Evolutionary conservation across 2,797 vertebrate species (phyloP).

Genomic region (Vipera latastei): DNA sequence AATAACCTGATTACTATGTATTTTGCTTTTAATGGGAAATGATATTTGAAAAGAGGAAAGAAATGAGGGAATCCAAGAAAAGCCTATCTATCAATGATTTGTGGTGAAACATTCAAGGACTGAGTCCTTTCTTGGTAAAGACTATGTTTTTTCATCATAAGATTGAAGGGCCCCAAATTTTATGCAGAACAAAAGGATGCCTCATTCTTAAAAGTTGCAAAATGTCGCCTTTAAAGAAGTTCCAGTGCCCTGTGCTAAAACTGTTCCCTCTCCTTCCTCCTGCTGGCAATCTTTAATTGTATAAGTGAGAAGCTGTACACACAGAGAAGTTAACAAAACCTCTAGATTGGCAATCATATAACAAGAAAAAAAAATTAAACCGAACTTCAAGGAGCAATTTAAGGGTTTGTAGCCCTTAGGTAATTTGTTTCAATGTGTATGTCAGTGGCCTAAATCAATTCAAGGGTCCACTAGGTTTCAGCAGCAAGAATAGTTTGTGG

Average conservation of each 20-base stretch:
- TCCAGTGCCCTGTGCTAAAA: neutral
- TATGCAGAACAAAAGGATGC: neutral
- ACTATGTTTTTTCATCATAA: neutral
- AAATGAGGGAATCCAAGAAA: neutral
- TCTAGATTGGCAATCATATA: constrained; percentile 68
- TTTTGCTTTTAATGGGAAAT: neutral
- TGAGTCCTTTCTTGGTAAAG: neutral
- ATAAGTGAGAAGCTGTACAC: constrained; percentile 10
- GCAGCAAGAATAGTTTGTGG: constrained; percentile 54
- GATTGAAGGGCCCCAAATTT: neutral
- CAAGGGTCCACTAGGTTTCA: constrained; percentile 46
- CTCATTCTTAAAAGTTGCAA: neutral
- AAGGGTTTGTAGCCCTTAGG: constrained; percentile 72
- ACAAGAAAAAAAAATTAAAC: constrained; percentile 71
- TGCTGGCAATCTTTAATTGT: constrained; percentile 2
- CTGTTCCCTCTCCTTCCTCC: constrained; percentile 12
- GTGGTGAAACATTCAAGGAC: neutral
- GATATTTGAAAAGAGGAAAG: neutral
- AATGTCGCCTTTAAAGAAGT: neutral
- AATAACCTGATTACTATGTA: neutral
- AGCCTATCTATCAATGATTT: no score
- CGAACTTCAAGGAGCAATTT: constrained; percentile 78
- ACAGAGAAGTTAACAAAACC: constrained; percentile 64
- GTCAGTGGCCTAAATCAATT: constrained; percentile 47
- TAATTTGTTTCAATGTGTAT: constrained; percentile 71